Evolutionary conservation across 2,888 invertebrate species (phyloP).

Genomic region (Tiphia femorata): DNA sequence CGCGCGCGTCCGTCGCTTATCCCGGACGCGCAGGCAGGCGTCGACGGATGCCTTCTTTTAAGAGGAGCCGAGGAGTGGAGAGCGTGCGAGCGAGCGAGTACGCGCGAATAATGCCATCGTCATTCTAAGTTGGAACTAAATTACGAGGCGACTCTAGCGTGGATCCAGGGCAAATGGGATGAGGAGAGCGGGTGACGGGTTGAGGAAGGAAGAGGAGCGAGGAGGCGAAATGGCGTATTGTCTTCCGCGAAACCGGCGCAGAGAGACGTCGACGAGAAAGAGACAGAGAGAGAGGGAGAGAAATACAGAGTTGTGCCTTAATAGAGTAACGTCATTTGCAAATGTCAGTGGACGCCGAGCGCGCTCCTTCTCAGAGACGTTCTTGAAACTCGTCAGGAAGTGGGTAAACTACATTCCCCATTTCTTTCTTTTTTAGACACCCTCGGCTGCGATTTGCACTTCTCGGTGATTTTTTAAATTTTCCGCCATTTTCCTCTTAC

Average conservation of each 20-base stretch:
- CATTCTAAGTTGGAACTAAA: background rate
- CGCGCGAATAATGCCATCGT: background rate
- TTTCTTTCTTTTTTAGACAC: no score
- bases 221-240: conserved; percentile 19
- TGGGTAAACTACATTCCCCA: no score
- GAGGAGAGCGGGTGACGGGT: background rate
- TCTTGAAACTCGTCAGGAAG: no score
- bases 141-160: background rate
- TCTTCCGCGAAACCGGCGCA: conserved; percentile 19
- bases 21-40: no score
- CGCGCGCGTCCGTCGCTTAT: no score
- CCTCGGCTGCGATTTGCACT: no score
- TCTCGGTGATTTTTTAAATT: no score
- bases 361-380: conserved; percentile 13
- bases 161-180: background rate
- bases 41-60: no score
- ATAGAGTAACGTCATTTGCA: conserved; percentile 25
- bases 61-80: no score
- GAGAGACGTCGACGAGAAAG: conserved; percentile 18
- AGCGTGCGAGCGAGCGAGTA: no score
- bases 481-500: no score
- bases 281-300: no score
- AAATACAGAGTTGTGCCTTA: conserved; percentile 25
- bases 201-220: conserved; percentile 12
- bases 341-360: conserved; percentile 15